Conservation (phyloP, 1,140 invertebrate species). For the Drosophila nigrodunni region DNA sequence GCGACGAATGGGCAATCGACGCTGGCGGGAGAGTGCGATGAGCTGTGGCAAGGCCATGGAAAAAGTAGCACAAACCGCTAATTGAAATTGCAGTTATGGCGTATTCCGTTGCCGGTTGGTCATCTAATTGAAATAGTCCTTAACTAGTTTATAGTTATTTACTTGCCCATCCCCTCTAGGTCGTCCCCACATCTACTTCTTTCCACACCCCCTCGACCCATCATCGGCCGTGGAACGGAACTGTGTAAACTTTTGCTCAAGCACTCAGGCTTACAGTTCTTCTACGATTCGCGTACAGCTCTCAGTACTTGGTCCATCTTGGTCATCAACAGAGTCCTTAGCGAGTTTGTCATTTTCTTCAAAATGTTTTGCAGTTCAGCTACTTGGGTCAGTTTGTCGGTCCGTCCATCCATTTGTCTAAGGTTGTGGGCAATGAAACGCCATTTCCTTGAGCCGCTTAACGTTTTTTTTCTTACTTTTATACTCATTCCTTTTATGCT, state of each 20-base stretch:
- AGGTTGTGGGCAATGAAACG: slow-evolving; percentile 34
- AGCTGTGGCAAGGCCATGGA: slow-evolving; percentile 36
- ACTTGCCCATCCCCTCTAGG: slow-evolving; percentile 29
- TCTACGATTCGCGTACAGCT: neutral
- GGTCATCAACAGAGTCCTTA: slow-evolving; percentile 33
- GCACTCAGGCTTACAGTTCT: slow-evolving; percentile 13
- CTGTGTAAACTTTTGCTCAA: slow-evolving; percentile 52
- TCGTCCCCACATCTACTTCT: neutral
- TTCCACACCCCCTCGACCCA: neutral
- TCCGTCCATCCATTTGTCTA: slow-evolving; percentile 5
- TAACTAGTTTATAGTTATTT: slow-evolving; percentile 83
- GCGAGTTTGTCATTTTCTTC: slow-evolving; percentile 44
- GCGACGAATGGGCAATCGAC: slow-evolving; percentile 24
- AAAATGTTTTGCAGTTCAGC: slow-evolving; percentile 48
- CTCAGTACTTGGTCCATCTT: slow-evolving; percentile 14
- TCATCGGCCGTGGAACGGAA: neutral
- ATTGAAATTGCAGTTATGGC: slow-evolving; percentile 81
- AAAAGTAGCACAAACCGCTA: slow-evolving; percentile 77
- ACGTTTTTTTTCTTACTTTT: slow-evolving; percentile 15
- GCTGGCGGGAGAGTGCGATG: neutral
- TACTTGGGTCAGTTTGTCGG: slow-evolving; percentile 9
- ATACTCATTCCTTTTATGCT: slow-evolving; percentile 28
- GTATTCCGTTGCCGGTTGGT: slow-evolving; percentile 51
- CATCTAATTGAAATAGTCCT: slow-evolving; percentile 80
- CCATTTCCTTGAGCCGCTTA: slow-evolving; percentile 58